These are phyloP conservation scores for Mesorhabditis belari DNA, from an alignment of 2,888 invertebrate genomes.

Conservation along the genomic window DNA sequence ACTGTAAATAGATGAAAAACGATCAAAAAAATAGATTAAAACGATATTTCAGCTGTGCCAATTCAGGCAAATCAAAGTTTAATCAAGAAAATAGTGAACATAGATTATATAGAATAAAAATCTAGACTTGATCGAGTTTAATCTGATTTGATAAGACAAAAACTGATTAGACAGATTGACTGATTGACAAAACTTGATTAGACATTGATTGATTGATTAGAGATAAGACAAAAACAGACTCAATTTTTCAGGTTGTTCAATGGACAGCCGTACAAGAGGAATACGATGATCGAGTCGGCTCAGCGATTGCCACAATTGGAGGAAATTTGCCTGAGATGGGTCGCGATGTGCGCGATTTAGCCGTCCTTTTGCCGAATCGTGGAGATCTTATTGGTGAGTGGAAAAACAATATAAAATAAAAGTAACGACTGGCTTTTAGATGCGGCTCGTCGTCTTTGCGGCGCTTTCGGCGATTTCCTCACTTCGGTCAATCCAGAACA, in stretches of 20 bases:
- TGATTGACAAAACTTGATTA: neutral
- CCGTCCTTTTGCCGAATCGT: constrained; percentile 71
- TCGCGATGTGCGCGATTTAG: constrained; percentile 80
- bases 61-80: too few species aligned
- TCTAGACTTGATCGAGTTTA: too few species aligned
- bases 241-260: constrained; percentile 67
- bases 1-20: too few species aligned
- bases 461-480: constrained; percentile 81
- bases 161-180: neutral
- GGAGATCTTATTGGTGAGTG: neutral
- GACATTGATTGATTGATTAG: neutral
- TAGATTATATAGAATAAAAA: too few species aligned
- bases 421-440: constrained; percentile 71
- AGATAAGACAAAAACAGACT: neutral
- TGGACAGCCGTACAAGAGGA: constrained; percentile 75
- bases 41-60: too few species aligned
- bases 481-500: constrained; percentile 90
- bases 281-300: constrained; percentile 81
- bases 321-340: constrained; percentile 93
- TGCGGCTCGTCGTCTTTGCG: constrained; percentile 83
- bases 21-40: too few species aligned
- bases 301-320: constrained; percentile 92
- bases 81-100: too few species aligned
- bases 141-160: neutral
- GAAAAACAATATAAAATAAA: neutral